These are phyloP conservation scores for Cactoblastis cactorum DNA, from an alignment of 2,888 invertebrate species.

Conservation along the genomic window DNA sequence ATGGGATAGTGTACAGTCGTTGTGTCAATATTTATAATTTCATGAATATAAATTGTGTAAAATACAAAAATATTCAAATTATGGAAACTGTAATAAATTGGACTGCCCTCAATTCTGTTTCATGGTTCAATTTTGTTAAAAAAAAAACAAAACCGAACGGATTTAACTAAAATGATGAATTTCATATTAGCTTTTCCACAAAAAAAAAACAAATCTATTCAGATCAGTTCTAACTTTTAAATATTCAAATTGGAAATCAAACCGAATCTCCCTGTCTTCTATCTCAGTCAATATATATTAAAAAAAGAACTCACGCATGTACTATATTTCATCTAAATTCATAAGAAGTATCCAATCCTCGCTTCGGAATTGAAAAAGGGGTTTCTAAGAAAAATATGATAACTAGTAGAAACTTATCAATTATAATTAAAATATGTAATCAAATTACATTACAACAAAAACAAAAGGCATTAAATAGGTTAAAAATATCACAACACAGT, in stretches of 20 bases:
- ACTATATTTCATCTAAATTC: too few species aligned
- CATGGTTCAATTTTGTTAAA: constrained; percentile 8
- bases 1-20: neutral
- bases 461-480: constrained; percentile 14
- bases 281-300: too few species aligned
- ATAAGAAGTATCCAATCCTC: too few species aligned
- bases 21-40: neutral
- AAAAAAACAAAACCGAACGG: neutral
- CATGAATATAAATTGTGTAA: neutral
- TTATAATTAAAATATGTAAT: neutral
- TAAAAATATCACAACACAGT: constrained; percentile 15
- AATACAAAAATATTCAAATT: constrained; percentile 13
- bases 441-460: constrained; percentile 21
- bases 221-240: constrained; percentile 8
- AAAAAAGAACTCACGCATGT: too few species aligned
- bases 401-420: neutral
- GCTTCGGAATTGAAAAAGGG: too few species aligned
- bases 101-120: constrained; percentile 14
- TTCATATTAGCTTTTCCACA: constrained; percentile 4
- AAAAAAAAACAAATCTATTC: constrained; percentile 4
- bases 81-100: constrained; percentile 9
- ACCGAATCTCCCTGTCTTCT: neutral
- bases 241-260: constrained; percentile 9
- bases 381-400: neutral
- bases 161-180: constrained; percentile 11